These are phyloP conservation scores for Odontomachus brunneus DNA, from an alignment of 1,140 invertebrate species.

Conservation along the genomic window DNA sequence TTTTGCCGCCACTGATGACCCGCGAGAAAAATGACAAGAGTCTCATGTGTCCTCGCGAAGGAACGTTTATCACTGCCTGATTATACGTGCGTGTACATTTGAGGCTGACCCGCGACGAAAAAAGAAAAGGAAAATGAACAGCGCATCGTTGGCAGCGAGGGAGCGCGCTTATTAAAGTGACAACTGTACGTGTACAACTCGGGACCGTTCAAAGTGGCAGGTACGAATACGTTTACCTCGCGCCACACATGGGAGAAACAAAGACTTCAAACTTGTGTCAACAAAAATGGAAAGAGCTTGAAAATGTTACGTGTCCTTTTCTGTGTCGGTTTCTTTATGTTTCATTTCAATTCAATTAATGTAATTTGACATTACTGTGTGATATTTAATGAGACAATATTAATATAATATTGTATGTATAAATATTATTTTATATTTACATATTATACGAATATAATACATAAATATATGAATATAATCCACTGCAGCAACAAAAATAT, in stretches of 20 bases:
- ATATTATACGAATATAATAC: too few relatives aligned
- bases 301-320: too few relatives aligned
- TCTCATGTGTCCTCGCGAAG: neutral
- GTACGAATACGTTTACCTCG: neutral
- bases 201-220: conserved; percentile 1
- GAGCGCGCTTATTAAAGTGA: conserved; percentile 38
- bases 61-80: conserved; percentile 44
- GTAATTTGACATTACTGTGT: too few relatives aligned
- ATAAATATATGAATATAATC: neutral
- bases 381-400: too few relatives aligned
- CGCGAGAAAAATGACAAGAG: neutral
- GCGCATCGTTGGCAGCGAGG: neutral
- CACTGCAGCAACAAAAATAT: neutral
- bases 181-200: conserved; percentile 32
- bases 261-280: conserved; percentile 14
- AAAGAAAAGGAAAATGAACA: conserved; percentile 41
- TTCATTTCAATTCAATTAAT: too few relatives aligned
- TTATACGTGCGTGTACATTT: conserved; percentile 43
- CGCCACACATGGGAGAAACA: neutral
- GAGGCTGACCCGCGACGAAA: conserved; percentile 18
- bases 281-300: too few relatives aligned
- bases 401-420: too few relatives aligned
- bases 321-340: too few relatives aligned
- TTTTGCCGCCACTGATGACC: neutral
- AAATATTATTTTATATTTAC: too few relatives aligned